These are phyloP conservation scores for Hafferia zeledoni DNA, from an alignment of 2,797 vertebrate genomes.

Conservation along the genomic window DNA sequence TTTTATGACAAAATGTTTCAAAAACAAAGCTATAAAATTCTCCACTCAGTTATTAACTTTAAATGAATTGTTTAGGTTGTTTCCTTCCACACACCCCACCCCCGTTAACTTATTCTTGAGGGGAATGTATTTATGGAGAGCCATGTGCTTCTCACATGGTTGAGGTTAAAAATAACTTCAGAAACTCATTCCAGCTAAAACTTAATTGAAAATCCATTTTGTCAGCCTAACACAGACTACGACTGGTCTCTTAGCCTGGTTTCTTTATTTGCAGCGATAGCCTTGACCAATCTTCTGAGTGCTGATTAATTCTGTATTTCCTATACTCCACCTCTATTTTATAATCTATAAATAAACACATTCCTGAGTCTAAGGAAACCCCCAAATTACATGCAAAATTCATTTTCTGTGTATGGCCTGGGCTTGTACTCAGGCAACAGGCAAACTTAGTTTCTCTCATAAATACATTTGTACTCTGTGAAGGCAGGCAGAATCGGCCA, in stretches of 20 bases:
- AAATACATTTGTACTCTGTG: background rate
- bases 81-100: background rate
- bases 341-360: background rate
- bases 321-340: slow-evolving; percentile 26
- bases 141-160: slow-evolving; percentile 59
- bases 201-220: slow-evolving; percentile 40
- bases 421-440: background rate
- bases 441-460: background rate
- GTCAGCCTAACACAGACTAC: slow-evolving; percentile 26
- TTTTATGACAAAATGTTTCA: slow-evolving; percentile 13
- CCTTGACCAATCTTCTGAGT: slow-evolving; percentile 23
- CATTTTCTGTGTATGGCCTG: background rate
- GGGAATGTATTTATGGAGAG: slow-evolving; percentile 22
- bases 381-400: slow-evolving; percentile 13
- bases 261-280: slow-evolving; percentile 29
- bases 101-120: slow-evolving; percentile 26
- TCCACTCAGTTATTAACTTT: slow-evolving; percentile 7
- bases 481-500: background rate
- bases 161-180: slow-evolving; percentile 48
- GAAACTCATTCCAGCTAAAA: slow-evolving; percentile 56
- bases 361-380: slow-evolving; percentile 6
- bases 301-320: slow-evolving; percentile 53
- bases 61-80: slow-evolving; percentile 50
- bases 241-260: background rate
- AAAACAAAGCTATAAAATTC: slow-evolving; percentile 32